Percentiles rank a stretch among this genome's conserved stretches.
Conservation (phyloP, 2,113 vertebrate genomes). For the Tyto alba region DNA sequence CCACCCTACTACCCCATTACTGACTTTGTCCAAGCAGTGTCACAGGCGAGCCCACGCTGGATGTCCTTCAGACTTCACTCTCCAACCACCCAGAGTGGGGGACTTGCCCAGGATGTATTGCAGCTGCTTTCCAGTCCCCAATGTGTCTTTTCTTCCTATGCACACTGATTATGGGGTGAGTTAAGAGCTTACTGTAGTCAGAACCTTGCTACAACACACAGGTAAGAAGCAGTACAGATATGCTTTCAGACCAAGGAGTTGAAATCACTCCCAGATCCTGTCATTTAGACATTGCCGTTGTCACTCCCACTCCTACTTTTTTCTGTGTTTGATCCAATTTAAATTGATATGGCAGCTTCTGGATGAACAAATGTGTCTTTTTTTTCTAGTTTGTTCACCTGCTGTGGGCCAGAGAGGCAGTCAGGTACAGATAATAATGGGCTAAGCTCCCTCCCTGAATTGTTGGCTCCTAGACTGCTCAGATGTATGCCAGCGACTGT, state of each 20-base stretch:
- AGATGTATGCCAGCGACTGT: not conserved
- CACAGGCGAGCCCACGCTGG: not conserved
- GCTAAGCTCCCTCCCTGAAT: not conserved
- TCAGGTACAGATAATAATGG: not conserved
- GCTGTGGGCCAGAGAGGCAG: not conserved
- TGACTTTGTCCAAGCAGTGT: not conserved
- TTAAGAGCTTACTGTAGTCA: not conserved
- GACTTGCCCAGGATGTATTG: not conserved
- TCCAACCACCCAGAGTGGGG: not conserved
- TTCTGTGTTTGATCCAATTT: not conserved
- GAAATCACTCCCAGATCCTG: not conserved
- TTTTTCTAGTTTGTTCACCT: not conserved
- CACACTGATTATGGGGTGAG: not conserved
- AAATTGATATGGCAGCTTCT: not conserved
- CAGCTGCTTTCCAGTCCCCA: not conserved
- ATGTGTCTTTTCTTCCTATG: not conserved
- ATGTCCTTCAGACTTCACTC: not conserved
- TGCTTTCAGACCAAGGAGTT: not conserved
- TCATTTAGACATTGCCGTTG: not conserved
- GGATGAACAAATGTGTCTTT: not conserved
- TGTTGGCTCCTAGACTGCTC: not conserved
- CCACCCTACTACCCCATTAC: not conserved
- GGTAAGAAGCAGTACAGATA: not conserved
- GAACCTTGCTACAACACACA: fast-evolving
- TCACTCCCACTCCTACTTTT: not conserved